phyloP scores from a whole-genome alignment of 2,797 vertebrate genomes.

The Falco berigora region DNA sequence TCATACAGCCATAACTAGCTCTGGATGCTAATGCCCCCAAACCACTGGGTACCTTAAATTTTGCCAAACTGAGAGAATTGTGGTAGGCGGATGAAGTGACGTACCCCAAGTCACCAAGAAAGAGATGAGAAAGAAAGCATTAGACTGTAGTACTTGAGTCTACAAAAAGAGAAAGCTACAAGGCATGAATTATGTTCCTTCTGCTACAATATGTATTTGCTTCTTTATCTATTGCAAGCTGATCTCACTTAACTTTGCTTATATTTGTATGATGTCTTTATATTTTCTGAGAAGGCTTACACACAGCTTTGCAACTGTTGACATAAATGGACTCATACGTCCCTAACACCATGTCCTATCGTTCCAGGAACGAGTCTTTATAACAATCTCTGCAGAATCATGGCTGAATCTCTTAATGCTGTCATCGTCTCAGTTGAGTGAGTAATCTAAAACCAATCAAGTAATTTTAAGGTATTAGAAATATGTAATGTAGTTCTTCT shows the following conservation, averaged over 20 bases:
- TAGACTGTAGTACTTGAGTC: background rate
- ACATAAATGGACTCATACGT: background rate
- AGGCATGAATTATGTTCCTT: background rate
- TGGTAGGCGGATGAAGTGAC: background rate
- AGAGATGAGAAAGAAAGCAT: background rate
- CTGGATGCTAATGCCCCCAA: background rate
- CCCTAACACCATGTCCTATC: background rate
- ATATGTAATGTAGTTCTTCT: background rate
- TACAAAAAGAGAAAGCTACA: background rate
- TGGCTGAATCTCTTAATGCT: slow-evolving; percentile 86
- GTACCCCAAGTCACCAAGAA: background rate
- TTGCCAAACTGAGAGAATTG: background rate
- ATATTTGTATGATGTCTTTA: background rate
- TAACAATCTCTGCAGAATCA: slow-evolving; percentile 73
- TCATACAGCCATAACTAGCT: background rate
- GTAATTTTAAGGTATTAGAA: background rate
- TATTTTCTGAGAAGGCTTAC: background rate
- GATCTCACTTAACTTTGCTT: background rate
- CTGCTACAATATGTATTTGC: background rate
- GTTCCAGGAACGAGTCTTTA: slow-evolving; percentile 79
- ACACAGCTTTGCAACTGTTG: background rate
- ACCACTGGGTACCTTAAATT: background rate
- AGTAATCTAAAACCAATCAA: slow-evolving; percentile 67
- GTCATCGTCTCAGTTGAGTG: slow-evolving; percentile 92
- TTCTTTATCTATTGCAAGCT: background rate